Percentiles rank a stretch among this genome's conserved stretches.
Evolutionary conservation across 1,140 invertebrate species (phyloP).

Genomic region (Drosophila oshimai): DNA sequence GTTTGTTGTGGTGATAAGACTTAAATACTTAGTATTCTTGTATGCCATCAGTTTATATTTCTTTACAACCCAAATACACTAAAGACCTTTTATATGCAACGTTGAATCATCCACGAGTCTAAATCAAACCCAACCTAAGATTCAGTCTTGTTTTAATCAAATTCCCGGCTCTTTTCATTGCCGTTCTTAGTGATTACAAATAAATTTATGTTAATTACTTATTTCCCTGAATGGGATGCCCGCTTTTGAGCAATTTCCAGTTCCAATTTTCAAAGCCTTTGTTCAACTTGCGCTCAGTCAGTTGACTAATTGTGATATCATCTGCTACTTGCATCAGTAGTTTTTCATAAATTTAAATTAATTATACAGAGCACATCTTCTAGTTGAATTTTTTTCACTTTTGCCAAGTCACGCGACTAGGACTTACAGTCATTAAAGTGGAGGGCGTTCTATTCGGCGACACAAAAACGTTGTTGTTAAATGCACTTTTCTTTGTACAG

Average conservation of each 20-base stretch:
- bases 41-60: not conserved
- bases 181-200: not conserved
- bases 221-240: conserved; percentile 31
- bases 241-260: conserved; percentile 23
- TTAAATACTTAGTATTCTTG: not conserved
- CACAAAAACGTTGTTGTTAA: conserved; percentile 4
- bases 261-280: conserved; percentile 22
- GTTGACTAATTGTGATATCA: conserved; percentile 69
- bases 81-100: conserved; percentile 42
- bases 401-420: conserved; percentile 28
- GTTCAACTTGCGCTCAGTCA: conserved; percentile 18
- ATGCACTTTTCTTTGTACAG: conserved; percentile 48
- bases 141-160: not conserved
- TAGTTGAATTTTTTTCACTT: conserved; percentile 12
- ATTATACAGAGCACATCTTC: conserved; percentile 52
- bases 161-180: not conserved
- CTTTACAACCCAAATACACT: not conserved
- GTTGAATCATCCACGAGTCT: conserved; percentile 41
- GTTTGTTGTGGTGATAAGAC: conserved; percentile 19
- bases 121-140: not conserved
- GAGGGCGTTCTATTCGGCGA: conserved; percentile 42
- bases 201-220: conserved; percentile 54
- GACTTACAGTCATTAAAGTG: not conserved
- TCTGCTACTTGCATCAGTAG: conserved; percentile 22
- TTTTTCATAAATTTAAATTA: conserved; percentile 67